These are phyloP conservation scores for Eunapius fragilis DNA, from an alignment of 37 sponge, comb jelly and placozoan species.

Conservation along the genomic window DNA sequence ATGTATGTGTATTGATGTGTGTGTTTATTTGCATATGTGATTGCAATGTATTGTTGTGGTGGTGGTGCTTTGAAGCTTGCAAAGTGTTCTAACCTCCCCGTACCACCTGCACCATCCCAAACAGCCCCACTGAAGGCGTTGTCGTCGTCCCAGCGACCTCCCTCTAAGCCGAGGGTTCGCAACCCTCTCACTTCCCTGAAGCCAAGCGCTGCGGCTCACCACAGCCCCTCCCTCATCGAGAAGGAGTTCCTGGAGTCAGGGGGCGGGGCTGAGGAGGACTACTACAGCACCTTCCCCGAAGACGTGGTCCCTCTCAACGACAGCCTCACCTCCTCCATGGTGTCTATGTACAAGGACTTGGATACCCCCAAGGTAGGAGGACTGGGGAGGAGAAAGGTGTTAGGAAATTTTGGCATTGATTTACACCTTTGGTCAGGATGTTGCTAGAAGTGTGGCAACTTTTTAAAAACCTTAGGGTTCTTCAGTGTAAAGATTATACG, in stretches of 20 bases:
- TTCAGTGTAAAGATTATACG: no score
- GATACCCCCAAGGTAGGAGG: conserved; percentile 7
- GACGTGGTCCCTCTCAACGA: conserved; percentile 30
- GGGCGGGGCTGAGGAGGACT: conserved; percentile 39
- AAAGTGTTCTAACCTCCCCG: neutral
- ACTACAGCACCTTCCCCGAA: conserved; percentile 47
- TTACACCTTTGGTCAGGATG: neutral
- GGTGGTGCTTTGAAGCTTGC: no score
- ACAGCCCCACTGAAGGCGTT: neutral
- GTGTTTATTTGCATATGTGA: no score
- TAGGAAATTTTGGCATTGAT: neutral
- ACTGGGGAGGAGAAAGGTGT: neutral
- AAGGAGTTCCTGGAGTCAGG: conserved; percentile 40
- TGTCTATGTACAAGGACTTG: conserved; percentile 41
- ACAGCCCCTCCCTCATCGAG: conserved; percentile 58
- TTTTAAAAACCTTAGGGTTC: neutral
- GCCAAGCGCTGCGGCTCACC: neutral
- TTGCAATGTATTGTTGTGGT: no score
- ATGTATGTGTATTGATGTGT: neutral
- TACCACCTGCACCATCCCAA: neutral
- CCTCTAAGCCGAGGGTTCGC: conserved; percentile 67
- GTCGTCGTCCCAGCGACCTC: conserved; percentile 28
- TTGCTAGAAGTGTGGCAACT: no score
- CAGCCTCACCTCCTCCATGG: conserved; percentile 52
- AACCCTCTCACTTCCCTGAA: conserved; percentile 61